phyloP scores from a whole-genome alignment of 2,113 vertebrate genomes.

The Tupaia tana region DNA sequence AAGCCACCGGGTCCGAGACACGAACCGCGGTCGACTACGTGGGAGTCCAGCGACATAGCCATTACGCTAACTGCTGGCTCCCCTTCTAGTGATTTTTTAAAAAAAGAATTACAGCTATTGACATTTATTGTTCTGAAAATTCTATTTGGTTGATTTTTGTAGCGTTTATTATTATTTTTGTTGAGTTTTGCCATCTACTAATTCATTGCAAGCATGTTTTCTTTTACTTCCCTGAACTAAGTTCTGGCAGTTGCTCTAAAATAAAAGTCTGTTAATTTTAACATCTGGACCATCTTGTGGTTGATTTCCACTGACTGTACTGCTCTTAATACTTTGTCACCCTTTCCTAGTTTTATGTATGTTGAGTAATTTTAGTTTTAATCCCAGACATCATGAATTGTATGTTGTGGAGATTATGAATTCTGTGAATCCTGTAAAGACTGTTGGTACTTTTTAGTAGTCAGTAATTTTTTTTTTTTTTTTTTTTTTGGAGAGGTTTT shows the following conservation, averaged over 20 bases:
- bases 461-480: too few relatives aligned
- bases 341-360: background rate
- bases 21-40: too few relatives aligned
- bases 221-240: background rate
- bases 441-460: background rate
- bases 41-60: too few relatives aligned
- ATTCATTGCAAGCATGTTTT: slow-evolving; percentile 41
- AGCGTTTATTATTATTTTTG: slow-evolving; percentile 23
- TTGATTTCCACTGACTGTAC: background rate
- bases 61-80: too few relatives aligned
- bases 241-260: slow-evolving; percentile 36
- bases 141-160: background rate
- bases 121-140: slow-evolving; percentile 47
- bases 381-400: background rate
- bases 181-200: background rate
- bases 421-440: background rate
- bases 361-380: slow-evolving; percentile 40
- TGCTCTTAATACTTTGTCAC: background rate
- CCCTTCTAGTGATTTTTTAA: background rate
- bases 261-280: slow-evolving; percentile 1
- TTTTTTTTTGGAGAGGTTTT: too few relatives aligned
- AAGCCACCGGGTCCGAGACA: too few relatives aligned
- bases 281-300: background rate
- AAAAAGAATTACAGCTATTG: background rate
- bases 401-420: slow-evolving; percentile 1